Base-by-base conservation (phyloP, 35 echinoderm and acorn worm genomes). In the Patiria miniata region DNA sequence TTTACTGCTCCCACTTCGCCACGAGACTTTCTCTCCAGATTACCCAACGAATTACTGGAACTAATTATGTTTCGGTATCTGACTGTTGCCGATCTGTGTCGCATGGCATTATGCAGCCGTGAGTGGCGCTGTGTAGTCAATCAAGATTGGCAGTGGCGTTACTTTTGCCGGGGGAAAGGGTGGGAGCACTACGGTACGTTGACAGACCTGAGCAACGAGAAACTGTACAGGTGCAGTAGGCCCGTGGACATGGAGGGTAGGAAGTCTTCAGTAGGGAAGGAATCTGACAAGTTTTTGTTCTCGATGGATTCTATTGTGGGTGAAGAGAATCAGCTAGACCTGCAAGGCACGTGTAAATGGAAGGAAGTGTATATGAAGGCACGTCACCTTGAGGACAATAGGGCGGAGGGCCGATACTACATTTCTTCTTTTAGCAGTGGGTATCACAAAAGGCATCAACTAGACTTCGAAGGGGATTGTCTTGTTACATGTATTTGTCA, bases 361-460 rank as follows among this genome's bases (percentile, higher is more conserved):
- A 60, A 60, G 57, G 57, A 60, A 60, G 8, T 60, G 19, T 60
- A 60, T 26, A 60, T 60, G 57, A n/a, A n/a, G n/a, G n/a, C n/a
- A n/a, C n/a, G n/a, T n/a, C n/a, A n/a, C n/a, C n/a, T n/a, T n/a
- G n/a, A 60, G 28, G 28, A n/a, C n/a, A 60, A 60, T 26, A n/a
- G 57, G 57, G 28, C 5, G 57, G 8, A 60, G 19, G 28, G 28
- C 19, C 17, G 57, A n/a, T 60, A n/a, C 16, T 26, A 17, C 8
- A 26, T 60, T 26, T n/a, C n/a, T n/a, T n/a, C n/a, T n/a, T n/a
- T n/a, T n/a, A n/a, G n/a, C n/a, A n/a, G n/a, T n/a, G n/a, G n/a
- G n/a, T n/a, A n/a, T n/a, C n/a, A n/a, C n/a, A n/a, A n/a, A n/a
- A n/a, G n/a, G n/a, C n/a, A n/a, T n/a, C n/a, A n/a, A n/a, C n/a